Evolutionary conservation across 2,113 vertebrate genomes (phyloP), one percentile per base, ranked within the genome.

Genomic region (Antidorcas marsupialis): DNA sequence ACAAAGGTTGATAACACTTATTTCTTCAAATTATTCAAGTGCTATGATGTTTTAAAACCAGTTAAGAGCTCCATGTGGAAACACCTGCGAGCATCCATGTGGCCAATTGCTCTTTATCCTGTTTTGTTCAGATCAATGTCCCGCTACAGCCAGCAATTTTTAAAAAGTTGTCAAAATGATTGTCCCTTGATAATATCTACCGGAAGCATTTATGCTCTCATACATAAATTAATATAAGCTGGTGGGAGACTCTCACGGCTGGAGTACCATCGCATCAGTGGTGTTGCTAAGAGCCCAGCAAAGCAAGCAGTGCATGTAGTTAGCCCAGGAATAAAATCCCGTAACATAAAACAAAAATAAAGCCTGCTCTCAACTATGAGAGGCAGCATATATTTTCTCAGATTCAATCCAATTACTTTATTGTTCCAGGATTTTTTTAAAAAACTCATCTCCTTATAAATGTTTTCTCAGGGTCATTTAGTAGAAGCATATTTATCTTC

Each of bases 11-110:
- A 71, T 83, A 87, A 93, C 39, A 89, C 67, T 95, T 97, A 97
- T 96, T 97, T 97, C 92, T 94, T 78, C 84, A 94, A 83, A 95
- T 97, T 96, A 88, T 93, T 67, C 91, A 97, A 95, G 89, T 67
- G 81, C 6, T 43, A 47, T 6, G 2, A 89, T 53, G 57, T 94
- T 95, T 92, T 95, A 67, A 90, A 98, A 92, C 16, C 23, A 11
- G 62, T 94, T 82, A 39, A 47, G 76, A 92, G 15, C 2, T 84
- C 45, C 43, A 30, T 9, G 8, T 8, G 50, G 55, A 30, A 52
- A 90, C 81, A 6, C 4, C 33, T 52, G n/a, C 2, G 6, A 30
- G n/a, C 14, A 55, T 82, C 60, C 47, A 25, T 15, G 8, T 33
- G 67, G 47, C 21, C 28, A 60, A 30, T 7, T 59, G 53, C 23